Base-by-base conservation (phyloP, 2,797 vertebrate genomes). In the Rhinoraja longicauda region DNA sequence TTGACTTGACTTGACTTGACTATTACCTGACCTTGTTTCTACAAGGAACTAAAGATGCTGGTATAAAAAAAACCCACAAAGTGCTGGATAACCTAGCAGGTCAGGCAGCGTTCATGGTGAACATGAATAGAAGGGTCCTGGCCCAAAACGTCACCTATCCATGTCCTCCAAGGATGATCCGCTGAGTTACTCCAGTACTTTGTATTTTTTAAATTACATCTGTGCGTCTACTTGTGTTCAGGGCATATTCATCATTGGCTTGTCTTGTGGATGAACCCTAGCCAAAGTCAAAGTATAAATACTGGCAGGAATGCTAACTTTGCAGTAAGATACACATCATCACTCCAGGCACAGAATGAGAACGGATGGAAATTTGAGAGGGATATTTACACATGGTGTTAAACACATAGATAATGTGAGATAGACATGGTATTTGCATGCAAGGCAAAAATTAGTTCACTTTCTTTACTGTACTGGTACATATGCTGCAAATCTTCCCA, bases 371-470 rank as follows among this genome's bases (percentile, higher is more conserved):
- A 97, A 97, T 94, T 90, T 94, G 95, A 97, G 95, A 96, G 29
- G 93, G 73, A 90, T 93, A 90, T 29, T 13, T 93, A 67, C 93
- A 72, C 0, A 53, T 95, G 82, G 94, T 93, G 94, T 94, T 95
- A 95, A 96, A 96, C 93, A 95, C 95, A 95, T 15, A 96, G 94
- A 94, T 94, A 93, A 93, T 94, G 94, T 94, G 93, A 96, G 94
- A 95, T 93, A 79, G 94, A 94, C 95, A 95, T 96, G 95, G 94
- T 94, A 95, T 97, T 96, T 96, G 94, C 94, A 95, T 96, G 96
- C 94, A 95, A 96, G 94, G 94, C 95, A 93, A 95, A 96, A 96
- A 96, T 95, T 93, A 96, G 96, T 95, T 96, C 95, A 94, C 92
- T 95, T 96, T 96, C 94, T 93, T 96, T 94, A 94, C 96, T 95